A percentile compares a stretch with the other conserved stretches of the same genome.
Conservation (phyloP, 2,113 vertebrate species). For the Oenanthe melanoleuca region DNA sequence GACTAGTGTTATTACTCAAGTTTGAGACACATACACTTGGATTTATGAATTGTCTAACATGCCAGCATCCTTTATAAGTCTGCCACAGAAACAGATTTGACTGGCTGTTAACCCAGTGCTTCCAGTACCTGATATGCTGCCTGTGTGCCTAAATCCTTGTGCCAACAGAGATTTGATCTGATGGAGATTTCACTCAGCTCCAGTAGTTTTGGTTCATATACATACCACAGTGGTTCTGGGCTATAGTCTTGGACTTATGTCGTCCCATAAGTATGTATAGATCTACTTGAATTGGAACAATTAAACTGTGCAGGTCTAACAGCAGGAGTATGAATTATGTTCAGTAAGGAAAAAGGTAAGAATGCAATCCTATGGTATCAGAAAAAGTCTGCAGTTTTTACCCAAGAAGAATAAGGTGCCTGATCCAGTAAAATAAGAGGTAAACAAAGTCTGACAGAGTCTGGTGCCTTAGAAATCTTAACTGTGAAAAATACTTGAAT, state of each 20-base stretch:
- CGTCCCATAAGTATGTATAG: neutral
- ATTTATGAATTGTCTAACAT: neutral
- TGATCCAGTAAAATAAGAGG: neutral
- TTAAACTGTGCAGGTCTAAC: neutral
- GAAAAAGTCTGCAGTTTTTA: neutral
- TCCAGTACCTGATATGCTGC: neutral
- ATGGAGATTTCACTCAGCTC: neutral
- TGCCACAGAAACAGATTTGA: neutral
- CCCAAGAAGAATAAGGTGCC: neutral
- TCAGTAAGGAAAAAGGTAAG: neutral
- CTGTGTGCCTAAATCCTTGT: neutral
- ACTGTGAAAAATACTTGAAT: neutral
- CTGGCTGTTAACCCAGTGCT: neutral
- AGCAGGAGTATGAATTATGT: neutral
- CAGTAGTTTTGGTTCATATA: neutral
- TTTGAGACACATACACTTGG: neutral
- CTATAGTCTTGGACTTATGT: neutral
- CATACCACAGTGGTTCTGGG: neutral
- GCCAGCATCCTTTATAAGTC: neutral
- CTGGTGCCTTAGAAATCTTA: neutral
- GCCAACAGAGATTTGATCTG: neutral
- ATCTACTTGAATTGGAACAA: neutral
- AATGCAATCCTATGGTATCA: neutral
- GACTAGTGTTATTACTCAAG: neutral
- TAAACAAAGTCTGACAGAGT: neutral